Conservation (phyloP, 2,113 vertebrate species). For the Pteronura brasiliensis region DNA sequence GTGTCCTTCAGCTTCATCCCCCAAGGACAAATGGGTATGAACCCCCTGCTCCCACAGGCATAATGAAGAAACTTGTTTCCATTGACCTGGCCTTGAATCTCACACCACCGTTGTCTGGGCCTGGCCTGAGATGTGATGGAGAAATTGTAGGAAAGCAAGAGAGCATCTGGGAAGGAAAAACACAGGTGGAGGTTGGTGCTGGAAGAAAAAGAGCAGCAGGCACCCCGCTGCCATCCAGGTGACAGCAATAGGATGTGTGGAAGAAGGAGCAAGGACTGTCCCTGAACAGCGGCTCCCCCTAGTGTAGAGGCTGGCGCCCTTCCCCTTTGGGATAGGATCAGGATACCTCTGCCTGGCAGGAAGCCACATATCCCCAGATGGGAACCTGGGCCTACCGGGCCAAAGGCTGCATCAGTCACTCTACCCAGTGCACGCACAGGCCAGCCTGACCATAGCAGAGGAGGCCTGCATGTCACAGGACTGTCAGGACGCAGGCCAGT, state of each 20-base stretch:
- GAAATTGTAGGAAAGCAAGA: background rate
- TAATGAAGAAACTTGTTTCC: background rate
- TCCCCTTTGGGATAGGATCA: background rate
- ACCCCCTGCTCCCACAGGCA: background rate
- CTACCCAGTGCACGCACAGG: background rate
- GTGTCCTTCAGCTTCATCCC: background rate
- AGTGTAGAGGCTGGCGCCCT: background rate
- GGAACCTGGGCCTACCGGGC: background rate
- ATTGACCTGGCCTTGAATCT: background rate
- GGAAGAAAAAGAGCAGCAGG: background rate
- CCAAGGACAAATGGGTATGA: background rate
- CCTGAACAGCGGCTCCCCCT: background rate
- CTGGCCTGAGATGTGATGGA: background rate
- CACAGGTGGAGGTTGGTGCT: background rate
- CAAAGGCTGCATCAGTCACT: background rate
- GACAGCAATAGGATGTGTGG: background rate
- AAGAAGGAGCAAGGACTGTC: background rate
- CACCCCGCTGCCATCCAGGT: too few relatives aligned
- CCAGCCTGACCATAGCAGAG: background rate
- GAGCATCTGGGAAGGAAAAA: background rate
- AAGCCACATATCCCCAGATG: background rate
- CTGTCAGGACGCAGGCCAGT: background rate
- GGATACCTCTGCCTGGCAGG: background rate
- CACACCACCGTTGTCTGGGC: background rate
- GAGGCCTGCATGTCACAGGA: background rate